These are phyloP conservation scores for Empidonax traillii DNA, from an alignment of 2,113 vertebrate genomes.

Conservation along the genomic window DNA sequence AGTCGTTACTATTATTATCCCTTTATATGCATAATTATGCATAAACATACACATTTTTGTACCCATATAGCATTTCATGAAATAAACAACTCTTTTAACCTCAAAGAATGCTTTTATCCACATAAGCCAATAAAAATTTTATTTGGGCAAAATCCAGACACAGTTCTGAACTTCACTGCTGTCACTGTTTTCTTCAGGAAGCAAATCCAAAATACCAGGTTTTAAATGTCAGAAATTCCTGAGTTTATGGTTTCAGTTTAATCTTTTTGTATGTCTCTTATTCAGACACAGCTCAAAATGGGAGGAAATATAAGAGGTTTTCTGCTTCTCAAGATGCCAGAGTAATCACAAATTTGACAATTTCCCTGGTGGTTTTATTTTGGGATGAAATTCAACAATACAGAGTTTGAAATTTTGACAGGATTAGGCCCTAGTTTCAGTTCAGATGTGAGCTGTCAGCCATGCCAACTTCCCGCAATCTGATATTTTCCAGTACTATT, in stretches of 20 bases:
- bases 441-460: neutral
- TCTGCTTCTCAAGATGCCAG: neutral
- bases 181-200: neutral
- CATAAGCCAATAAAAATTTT: neutral
- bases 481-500: neutral
- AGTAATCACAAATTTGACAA: neutral
- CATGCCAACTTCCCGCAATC: neutral
- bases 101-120: neutral
- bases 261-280: neutral
- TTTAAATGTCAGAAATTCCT: conserved; percentile 6
- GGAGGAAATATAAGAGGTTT: neutral
- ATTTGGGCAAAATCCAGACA: neutral
- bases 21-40: neutral
- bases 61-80: neutral
- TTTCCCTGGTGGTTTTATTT: neutral
- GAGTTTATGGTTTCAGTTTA: neutral
- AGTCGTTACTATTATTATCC: neutral
- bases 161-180: neutral
- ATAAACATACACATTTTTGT: neutral
- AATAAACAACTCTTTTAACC: neutral
- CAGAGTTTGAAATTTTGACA: neutral
- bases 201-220: neutral
- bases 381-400: neutral
- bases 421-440: neutral
- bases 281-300: neutral